Conservation (phyloP, 2,888 invertebrate genomes). For the Spisula subtruncata region DNA sequence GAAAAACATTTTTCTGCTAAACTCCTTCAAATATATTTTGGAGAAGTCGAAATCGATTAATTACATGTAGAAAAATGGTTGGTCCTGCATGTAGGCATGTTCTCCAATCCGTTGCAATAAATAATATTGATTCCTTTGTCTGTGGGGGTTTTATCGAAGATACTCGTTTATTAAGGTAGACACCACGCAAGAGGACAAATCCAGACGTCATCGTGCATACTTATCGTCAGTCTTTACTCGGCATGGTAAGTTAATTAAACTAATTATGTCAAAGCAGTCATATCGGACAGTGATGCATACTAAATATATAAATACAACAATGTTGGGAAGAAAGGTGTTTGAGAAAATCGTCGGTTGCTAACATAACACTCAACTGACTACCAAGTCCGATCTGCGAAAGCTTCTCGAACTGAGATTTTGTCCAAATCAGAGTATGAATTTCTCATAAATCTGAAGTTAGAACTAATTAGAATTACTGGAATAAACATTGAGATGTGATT, state of each 20-base stretch:
- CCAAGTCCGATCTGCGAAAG: no score
- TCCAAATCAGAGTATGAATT: no score
- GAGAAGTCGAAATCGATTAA: not conserved
- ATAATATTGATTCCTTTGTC: slow-evolving; percentile 82
- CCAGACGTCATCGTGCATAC: slow-evolving; percentile 76
- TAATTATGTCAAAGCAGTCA: not conserved
- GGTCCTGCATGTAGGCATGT: not conserved
- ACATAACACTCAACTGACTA: no score
- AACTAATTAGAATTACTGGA: no score
- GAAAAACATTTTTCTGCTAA: no score
- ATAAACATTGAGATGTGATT: no score
- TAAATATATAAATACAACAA: not conserved
- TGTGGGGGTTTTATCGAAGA: slow-evolving; percentile 79
- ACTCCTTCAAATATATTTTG: no score
- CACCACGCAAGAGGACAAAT: slow-evolving; percentile 75
- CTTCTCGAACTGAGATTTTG: no score
- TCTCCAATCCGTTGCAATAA: not conserved
- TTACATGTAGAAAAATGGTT: slow-evolving; percentile 8
- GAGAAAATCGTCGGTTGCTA: no score
- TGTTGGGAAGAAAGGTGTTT: not conserved
- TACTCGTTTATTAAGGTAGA: slow-evolving; percentile 77
- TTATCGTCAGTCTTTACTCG: slow-evolving; percentile 72
- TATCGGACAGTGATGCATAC: not conserved
- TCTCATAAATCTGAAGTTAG: no score
- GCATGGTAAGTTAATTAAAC: slow-evolving; percentile 68